phyloP scores from a whole-genome alignment of 2,113 vertebrate genomes.

The Tachysurus vachellii region DNA sequence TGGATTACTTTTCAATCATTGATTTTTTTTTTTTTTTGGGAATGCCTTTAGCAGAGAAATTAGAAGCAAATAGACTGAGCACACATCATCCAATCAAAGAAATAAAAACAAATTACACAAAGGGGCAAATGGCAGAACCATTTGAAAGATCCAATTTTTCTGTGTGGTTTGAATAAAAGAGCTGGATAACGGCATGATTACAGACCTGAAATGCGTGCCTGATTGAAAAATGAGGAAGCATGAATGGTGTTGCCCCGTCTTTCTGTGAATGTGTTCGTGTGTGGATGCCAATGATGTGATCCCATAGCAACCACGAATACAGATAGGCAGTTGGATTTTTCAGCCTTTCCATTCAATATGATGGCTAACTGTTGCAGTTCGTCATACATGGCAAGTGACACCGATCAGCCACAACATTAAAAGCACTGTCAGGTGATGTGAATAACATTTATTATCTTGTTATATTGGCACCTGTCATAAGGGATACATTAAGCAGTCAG shows the following conservation, averaged over 20 bases:
- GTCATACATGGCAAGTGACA: neutral
- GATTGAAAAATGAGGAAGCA: neutral
- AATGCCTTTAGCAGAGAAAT: neutral
- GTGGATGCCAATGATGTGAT: neutral
- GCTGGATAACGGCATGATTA: neutral
- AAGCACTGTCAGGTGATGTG: too few species aligned
- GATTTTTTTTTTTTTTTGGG: neutral
- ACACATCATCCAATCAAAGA: constrained; percentile 12
- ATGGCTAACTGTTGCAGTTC: neutral
- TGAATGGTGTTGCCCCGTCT: neutral
- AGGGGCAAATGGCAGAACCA: neutral
- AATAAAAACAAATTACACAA: neutral
- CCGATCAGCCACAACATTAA: too few species aligned
- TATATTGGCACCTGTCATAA: too few species aligned
- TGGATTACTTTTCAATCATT: constrained; percentile 3
- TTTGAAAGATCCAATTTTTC: neutral
- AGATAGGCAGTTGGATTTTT: neutral
- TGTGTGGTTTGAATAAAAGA: constrained; percentile 3
- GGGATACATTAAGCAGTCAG: too few species aligned
- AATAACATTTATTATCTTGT: too few species aligned
- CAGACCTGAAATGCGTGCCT: neutral
- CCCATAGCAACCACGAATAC: neutral
- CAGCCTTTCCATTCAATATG: neutral
- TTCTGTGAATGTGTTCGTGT: neutral
- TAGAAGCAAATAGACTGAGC: neutral